Evolutionary conservation across 2,888 invertebrate species (phyloP).

Genomic region (Cybosia mesomella): DNA sequence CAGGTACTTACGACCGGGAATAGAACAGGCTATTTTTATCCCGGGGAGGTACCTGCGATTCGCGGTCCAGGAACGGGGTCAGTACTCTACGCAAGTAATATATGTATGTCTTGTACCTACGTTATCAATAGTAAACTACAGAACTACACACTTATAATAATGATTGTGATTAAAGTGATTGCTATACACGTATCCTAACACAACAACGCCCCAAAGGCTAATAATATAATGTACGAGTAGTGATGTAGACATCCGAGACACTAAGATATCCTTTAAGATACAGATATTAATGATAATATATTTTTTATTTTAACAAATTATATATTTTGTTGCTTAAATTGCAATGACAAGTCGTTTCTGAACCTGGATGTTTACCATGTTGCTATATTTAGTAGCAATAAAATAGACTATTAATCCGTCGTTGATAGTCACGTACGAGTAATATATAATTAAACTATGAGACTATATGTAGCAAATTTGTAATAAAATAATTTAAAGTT

Average conservation of each 20-base stretch:
- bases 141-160: neutral
- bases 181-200: neutral
- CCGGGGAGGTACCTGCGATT: neutral
- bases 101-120: neutral
- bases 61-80: neutral
- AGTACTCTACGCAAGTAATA: neutral
- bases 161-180: neutral
- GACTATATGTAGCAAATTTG: neutral
- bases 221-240: conserved; percentile 1
- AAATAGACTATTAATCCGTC: neutral
- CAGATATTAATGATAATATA: neutral
- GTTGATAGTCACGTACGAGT: neutral
- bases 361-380: neutral
- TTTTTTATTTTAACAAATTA: no score
- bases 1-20: neutral
- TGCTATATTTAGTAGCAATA: neutral
- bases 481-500: neutral
- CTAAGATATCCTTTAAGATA: neutral
- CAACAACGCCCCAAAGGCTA: neutral
- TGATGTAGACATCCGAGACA: neutral
- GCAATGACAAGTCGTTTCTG: neutral
- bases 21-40: neutral
- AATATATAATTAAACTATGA: neutral
- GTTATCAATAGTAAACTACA: neutral
- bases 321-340: neutral